Evolutionary conservation across 2,113 vertebrate species (phyloP), one percentile per base, ranked within the genome.

Genomic region (Cariama cristata): DNA sequence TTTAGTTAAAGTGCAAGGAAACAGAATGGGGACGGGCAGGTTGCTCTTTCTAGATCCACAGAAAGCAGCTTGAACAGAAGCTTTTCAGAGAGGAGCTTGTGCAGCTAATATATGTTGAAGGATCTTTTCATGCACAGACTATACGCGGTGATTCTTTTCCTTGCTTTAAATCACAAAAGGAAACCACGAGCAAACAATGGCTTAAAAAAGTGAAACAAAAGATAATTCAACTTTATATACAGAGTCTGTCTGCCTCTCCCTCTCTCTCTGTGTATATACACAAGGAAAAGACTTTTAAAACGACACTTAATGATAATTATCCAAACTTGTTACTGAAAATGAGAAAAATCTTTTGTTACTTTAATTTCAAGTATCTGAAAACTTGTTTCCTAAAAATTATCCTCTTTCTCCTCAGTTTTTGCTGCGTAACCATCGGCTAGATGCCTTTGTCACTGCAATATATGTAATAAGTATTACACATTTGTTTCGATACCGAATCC

Each of bases 141-240:
- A 45, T 90, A 79, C 53, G 0, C 2, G 15, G 44, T 66, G 84
- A 94, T 96, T 93, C 62, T 96, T 88, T 69, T 90, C 62, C 77
- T 95, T 88, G 71, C 84, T 95, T 96, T 97, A 73, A 90, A 94
- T 90, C 71, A 93, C 87, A 94, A 96, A 96, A 94, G 87, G 87
- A 93, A 96, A 91, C 33, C 45, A 86, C 33, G 26, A 93, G 87
- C 64, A 96, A 96, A 88, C 77, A 76, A 74, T 11, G 21, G 53
- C 66, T 95, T 96, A 91, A 88, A 96, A 93, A 96, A 94, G 53
- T 90, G 67, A 95, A 94, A 97, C 93, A 95, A 95, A 95, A 91
- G 93, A 86, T 71, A 74, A 94, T 88, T 94, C 77, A 87, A 76
- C 72, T 90, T 96, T 73, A 83, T 68, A 44, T 35, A 91, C 12